These are phyloP conservation scores for Struthidea cinerea DNA, from an alignment of 2,113 vertebrate species.

Conservation along the genomic window DNA sequence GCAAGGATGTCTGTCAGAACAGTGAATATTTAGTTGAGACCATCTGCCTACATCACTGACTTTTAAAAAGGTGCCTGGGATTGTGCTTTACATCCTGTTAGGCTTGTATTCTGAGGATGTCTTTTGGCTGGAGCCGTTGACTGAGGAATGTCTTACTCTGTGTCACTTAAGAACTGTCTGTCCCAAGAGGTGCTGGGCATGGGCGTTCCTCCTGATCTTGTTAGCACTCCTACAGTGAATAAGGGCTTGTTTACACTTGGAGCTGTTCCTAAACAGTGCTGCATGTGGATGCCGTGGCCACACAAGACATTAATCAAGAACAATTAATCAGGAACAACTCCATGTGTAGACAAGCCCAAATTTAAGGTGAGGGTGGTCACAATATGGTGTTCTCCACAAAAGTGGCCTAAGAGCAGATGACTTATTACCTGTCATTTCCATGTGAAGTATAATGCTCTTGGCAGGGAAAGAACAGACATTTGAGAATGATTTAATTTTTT, in stretches of 20 bases:
- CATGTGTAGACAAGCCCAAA: constrained; percentile 14
- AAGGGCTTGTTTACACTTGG: neutral
- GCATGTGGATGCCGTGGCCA: constrained; percentile 1
- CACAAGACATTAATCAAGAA: constrained; percentile 26
- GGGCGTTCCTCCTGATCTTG: neutral
- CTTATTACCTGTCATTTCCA: neutral
- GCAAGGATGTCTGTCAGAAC: neutral
- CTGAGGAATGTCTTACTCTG: neutral
- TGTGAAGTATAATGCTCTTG: neutral
- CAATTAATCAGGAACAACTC: constrained; percentile 26
- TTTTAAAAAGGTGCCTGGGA: neutral
- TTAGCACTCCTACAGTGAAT: neutral
- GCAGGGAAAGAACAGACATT: neutral
- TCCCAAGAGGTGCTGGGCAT: neutral
- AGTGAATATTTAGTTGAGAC: neutral
- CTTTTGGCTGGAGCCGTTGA: neutral
- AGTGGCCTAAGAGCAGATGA: neutral
- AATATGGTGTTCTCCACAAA: neutral
- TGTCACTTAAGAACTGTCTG: neutral
- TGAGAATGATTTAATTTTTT: constrained; percentile 10
- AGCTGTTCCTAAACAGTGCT: neutral
- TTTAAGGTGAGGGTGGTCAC: constrained; percentile 30
- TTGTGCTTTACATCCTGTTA: neutral
- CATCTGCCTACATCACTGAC: neutral
- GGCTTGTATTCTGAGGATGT: neutral